phyloP scores from a whole-genome alignment of 2,113 vertebrate species.

The Butorides virescens region DNA sequence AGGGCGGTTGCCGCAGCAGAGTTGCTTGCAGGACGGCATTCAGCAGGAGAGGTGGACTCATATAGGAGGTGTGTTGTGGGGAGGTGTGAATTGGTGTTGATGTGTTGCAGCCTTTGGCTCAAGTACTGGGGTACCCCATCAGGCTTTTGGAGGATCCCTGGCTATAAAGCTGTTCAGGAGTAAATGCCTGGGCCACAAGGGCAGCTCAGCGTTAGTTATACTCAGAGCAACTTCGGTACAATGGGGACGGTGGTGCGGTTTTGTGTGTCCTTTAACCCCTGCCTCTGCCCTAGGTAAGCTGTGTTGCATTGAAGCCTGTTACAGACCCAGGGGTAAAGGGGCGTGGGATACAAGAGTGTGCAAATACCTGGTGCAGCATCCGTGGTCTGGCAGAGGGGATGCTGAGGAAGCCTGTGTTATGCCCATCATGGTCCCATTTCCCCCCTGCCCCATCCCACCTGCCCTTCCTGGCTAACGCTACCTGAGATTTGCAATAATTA shows the following conservation, averaged over 20 bases:
- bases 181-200: fast-evolving
- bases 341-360: neutral
- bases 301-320: fast-evolving
- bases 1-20: neutral
- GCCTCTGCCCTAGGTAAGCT: neutral
- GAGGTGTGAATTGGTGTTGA: too few relatives aligned
- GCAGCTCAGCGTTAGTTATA: neutral
- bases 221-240: fast-evolving
- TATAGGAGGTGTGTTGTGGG: neutral
- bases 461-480: neutral
- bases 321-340: neutral
- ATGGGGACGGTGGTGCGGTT: fast-evolving
- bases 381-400: neutral
- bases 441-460: too few relatives aligned
- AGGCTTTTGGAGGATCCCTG: neutral
- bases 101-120: neutral
- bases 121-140: neutral
- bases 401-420: neutral
- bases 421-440: neutral
- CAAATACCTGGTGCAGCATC: neutral
- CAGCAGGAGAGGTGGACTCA: neutral
- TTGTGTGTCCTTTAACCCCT: neutral
- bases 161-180: neutral
- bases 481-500: neutral
- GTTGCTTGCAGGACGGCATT: fast-evolving